Percentiles rank a stretch among this genome's conserved stretches.
phyloP scores from a whole-genome alignment of 2,888 invertebrate genomes.

The Therioaphis trifolii region DNA sequence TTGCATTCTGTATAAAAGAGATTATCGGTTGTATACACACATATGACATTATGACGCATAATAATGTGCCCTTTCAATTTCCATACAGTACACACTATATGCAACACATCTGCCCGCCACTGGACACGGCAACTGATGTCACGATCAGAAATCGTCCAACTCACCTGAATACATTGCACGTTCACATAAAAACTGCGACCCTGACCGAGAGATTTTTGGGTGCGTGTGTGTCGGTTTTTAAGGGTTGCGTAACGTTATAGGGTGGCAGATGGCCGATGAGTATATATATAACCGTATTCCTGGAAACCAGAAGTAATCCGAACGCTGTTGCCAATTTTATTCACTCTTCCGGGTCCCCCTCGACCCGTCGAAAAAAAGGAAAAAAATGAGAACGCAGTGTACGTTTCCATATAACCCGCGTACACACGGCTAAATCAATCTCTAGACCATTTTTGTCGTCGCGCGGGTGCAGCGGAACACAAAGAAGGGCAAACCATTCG shows the following conservation, averaged over 20 bases:
- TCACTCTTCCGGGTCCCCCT: constrained; percentile 61
- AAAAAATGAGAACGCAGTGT: neutral
- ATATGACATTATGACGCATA: neutral
- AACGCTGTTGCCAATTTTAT: constrained; percentile 62
- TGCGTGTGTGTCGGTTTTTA: constrained; percentile 59
- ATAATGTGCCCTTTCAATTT: constrained; percentile 17
- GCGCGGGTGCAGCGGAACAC: neutral
- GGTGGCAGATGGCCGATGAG: constrained; percentile 58
- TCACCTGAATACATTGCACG: constrained; percentile 51
- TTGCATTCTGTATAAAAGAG: neutral
- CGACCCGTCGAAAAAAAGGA: neutral
- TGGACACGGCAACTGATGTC: constrained; percentile 42
- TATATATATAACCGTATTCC: constrained; percentile 46
- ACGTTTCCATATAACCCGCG: constrained; percentile 18
- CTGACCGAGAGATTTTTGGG: constrained; percentile 60
- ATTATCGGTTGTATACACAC: constrained; percentile 21
- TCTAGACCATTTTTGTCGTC: constrained; percentile 23
- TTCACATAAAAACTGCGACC: constrained; percentile 20
- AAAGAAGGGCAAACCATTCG: constrained; percentile 12
- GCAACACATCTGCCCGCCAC: constrained; percentile 37
- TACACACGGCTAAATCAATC: constrained; percentile 46
- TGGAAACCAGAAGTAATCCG: constrained; percentile 62
- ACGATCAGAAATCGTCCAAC: constrained; percentile 19
- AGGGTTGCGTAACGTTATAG: constrained; percentile 62
- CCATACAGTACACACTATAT: neutral